These are phyloP conservation scores for Diogma glabrata DNA, from an alignment of 2,888 invertebrate genomes.

Conservation along the genomic window DNA sequence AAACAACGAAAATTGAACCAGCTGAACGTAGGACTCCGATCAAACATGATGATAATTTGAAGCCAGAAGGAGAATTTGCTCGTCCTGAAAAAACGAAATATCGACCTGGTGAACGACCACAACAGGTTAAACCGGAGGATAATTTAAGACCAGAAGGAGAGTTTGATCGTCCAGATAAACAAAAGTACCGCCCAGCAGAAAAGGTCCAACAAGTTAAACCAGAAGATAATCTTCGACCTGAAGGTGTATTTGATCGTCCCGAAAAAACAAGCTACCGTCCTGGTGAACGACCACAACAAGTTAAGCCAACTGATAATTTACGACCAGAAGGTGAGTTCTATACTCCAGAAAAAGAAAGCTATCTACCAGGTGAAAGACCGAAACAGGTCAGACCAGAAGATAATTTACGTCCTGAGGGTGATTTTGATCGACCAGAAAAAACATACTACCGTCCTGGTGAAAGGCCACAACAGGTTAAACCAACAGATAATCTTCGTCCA, in stretches of 20 bases:
- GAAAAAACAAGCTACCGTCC: conserved; percentile 30
- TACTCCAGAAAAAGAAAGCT: conserved; percentile 37
- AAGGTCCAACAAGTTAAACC: conserved; percentile 35
- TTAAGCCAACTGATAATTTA: conserved; percentile 44
- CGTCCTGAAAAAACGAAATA: conserved; percentile 26
- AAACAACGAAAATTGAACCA: conserved; percentile 36
- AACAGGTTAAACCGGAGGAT: conserved; percentile 43
- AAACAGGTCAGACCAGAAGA: background rate
- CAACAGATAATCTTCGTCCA: background rate
- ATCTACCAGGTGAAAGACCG: conserved; percentile 19
- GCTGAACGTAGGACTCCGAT: conserved; percentile 35
- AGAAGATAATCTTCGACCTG: conserved; percentile 34
- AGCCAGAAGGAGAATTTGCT: conserved; percentile 37
- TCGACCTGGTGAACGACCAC: conserved; percentile 39
- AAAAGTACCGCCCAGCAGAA: conserved; percentile 38
- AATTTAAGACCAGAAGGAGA: conserved; percentile 48
- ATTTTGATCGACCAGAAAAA: conserved; percentile 3
- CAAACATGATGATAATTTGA: conserved; percentile 28
- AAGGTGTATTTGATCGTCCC: conserved; percentile 42
- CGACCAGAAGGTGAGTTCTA: conserved; percentile 41
- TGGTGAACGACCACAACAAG: conserved; percentile 35
- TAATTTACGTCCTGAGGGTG: background rate
- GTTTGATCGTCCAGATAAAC: conserved; percentile 37
- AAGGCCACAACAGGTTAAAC: background rate
- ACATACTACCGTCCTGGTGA: background rate